Percentiles rank a stretch among this genome's conserved stretches.
Conservation (phyloP, 2,888 invertebrate species). For the Danaus chrysippus region DNA sequence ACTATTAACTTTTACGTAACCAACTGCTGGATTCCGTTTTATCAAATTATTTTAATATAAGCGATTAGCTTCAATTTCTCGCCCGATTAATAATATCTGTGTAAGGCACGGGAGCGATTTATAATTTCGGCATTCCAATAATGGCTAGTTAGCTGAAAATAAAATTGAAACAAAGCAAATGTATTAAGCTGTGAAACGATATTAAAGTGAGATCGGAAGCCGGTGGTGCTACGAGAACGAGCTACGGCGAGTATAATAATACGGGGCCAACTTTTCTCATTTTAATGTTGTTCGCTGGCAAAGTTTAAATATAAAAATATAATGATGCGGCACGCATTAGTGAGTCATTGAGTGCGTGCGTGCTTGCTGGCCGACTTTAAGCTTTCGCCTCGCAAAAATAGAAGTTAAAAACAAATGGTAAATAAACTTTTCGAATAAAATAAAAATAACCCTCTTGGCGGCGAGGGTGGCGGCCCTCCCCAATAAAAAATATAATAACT, state of each 20-base stretch:
- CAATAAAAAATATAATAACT: slow-evolving; percentile 79
- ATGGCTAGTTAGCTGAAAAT: slow-evolving; percentile 39
- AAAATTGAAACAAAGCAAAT: slow-evolving; percentile 45
- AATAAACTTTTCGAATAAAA: slow-evolving; percentile 79
- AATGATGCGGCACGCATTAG: slow-evolving; percentile 76
- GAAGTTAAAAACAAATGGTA: slow-evolving; percentile 77
- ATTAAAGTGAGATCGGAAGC: slow-evolving; percentile 47
- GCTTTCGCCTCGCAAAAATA: slow-evolving; percentile 71
- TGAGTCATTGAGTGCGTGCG: slow-evolving; percentile 75
- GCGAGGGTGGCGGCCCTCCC: slow-evolving; percentile 75
- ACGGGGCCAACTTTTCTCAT: slow-evolving; percentile 72
- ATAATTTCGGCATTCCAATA: slow-evolving; percentile 29
- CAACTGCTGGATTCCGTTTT: no score
- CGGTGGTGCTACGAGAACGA: slow-evolving; percentile 35
- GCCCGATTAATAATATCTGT: neutral
- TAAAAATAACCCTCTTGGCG: slow-evolving; percentile 78
- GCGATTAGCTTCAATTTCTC: neutral
- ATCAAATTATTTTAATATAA: neutral
- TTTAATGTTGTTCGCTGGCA: slow-evolving; percentile 72
- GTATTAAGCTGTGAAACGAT: slow-evolving; percentile 46
- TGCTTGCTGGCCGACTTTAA: slow-evolving; percentile 56
- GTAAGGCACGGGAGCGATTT: slow-evolving; percentile 9
- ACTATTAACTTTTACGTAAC: no score
- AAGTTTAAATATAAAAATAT: slow-evolving; percentile 79
- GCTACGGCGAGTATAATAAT: slow-evolving; percentile 49